Percentiles rank a stretch among this genome's conserved stretches.
phyloP scores from a whole-genome alignment of 2,113 vertebrate species.

The Glareola pratincola region DNA sequence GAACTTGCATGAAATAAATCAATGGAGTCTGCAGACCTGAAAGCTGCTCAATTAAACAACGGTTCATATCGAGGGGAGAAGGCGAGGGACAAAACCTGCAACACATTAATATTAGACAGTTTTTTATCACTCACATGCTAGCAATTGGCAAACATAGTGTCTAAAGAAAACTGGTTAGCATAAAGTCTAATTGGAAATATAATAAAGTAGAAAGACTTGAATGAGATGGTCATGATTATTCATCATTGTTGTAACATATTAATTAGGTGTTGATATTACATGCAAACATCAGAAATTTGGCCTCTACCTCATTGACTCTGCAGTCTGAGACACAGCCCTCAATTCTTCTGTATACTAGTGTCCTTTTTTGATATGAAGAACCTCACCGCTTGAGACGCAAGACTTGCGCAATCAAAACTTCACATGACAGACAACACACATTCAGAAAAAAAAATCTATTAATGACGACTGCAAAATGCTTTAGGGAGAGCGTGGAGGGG shows the following conservation, averaged over 20 bases:
- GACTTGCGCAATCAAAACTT: not conserved
- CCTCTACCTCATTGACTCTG: not conserved
- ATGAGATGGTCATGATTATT: not conserved
- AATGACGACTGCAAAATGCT: not conserved
- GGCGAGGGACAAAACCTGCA: not conserved
- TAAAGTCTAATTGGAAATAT: not conserved
- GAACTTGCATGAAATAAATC: slow-evolving; percentile 56
- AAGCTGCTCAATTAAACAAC: slow-evolving; percentile 8
- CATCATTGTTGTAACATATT: not conserved
- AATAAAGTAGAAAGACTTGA: not conserved
- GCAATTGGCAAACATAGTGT: not conserved
- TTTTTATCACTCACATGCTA: not conserved
- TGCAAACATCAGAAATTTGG: not conserved
- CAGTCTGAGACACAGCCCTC: not conserved
- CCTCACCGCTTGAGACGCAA: not conserved
- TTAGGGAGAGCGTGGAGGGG: not conserved
- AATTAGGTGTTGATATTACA: not conserved
- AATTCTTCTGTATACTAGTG: not conserved
- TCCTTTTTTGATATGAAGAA: not conserved
- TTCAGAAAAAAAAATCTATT: not conserved
- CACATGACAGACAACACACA: not conserved
- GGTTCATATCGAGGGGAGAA: not conserved
- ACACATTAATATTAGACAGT: not conserved
- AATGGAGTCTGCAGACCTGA: not conserved
- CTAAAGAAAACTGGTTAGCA: not conserved